Percentiles rank a stretch among this genome's conserved stretches.
Conservation (phyloP, 2,113 vertebrate species). For the Piaya cayana region DNA sequence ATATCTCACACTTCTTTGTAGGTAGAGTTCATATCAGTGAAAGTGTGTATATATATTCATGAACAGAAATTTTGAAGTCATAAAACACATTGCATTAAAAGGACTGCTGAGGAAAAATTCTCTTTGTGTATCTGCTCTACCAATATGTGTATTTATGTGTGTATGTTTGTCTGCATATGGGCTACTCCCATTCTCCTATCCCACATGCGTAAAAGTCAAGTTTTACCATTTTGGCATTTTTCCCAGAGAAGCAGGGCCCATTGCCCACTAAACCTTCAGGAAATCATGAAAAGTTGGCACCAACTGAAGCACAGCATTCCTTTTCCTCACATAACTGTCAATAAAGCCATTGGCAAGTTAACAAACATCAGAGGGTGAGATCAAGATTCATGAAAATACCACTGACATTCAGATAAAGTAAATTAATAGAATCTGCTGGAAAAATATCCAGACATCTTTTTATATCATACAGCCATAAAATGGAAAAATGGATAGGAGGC, state of each 20-base stretch:
- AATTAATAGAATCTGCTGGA: neutral
- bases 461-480: neutral
- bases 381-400: neutral
- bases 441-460: neutral
- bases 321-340: neutral
- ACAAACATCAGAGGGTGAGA: slow-evolving; percentile 15
- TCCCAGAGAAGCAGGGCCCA: neutral
- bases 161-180: neutral
- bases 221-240: neutral
- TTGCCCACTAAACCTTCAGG: neutral
- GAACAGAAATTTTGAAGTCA: neutral
- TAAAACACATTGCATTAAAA: neutral
- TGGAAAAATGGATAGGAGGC: neutral
- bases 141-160: neutral
- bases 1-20: neutral
- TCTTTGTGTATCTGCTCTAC: neutral
- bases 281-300: slow-evolving; percentile 1
- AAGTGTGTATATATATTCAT: neutral
- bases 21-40: neutral
- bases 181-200: neutral
- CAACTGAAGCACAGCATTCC: neutral
- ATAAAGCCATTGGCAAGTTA: neutral
- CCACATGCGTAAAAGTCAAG: neutral
- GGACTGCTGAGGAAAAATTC: neutral
- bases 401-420: neutral